These are phyloP conservation scores for Balaeniceps rex DNA, from an alignment of 2,113 vertebrate species.

Conservation along the genomic window DNA sequence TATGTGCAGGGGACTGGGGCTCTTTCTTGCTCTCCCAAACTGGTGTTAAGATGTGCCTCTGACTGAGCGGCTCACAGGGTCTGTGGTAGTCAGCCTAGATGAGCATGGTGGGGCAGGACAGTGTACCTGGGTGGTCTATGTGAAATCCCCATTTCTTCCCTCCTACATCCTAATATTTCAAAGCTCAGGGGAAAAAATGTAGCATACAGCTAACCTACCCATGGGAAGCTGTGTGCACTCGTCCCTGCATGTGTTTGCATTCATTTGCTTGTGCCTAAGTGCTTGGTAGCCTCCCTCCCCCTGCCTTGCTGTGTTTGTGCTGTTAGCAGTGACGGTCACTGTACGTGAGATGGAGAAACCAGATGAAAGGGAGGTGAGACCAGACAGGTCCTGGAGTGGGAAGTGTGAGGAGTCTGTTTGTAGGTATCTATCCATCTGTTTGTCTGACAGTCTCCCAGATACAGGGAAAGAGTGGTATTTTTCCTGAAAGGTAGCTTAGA, in stretches of 20 bases:
- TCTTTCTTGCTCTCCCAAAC: not conserved
- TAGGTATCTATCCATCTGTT: not conserved
- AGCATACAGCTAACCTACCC: not conserved
- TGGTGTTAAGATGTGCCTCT: not conserved
- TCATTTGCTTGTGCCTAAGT: not conserved
- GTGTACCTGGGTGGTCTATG: not conserved
- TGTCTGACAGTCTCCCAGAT: not conserved
- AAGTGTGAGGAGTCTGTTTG: not conserved
- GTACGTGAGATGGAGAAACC: not conserved
- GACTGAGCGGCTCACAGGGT: rapidly evolving
- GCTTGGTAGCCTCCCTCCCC: not conserved
- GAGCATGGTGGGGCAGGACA: not conserved
- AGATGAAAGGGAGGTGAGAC: not conserved
- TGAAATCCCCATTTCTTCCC: not conserved
- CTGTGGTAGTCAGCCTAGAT: not conserved
- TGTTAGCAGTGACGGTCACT: not conserved
- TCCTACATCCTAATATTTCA: not conserved
- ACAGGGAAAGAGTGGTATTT: not conserved
- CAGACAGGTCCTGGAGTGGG: not conserved
- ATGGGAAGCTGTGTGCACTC: not conserved
- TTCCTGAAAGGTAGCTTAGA: not conserved
- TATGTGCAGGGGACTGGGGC: not conserved
- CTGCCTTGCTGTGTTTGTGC: not conserved
- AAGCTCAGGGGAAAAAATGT: not conserved
- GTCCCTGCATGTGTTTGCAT: not conserved